Evolutionary conservation across 1,140 invertebrate genomes (phyloP).

Genomic region (Coptotermes formosanus): DNA sequence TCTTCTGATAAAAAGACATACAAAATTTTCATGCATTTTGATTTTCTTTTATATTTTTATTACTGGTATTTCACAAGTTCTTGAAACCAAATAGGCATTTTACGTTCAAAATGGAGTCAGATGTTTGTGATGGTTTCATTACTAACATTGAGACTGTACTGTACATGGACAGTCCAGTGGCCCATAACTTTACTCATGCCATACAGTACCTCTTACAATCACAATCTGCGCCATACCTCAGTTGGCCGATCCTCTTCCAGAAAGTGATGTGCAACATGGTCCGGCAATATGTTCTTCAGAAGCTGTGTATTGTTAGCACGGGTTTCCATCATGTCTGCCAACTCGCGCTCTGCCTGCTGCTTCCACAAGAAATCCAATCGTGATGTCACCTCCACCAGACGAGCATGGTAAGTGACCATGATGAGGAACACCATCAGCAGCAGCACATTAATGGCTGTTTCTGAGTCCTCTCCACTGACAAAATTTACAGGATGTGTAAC

Average conservation of each 20-base stretch:
- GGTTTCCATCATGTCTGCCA: conserved; percentile 88
- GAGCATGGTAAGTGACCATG: conserved; percentile 88
- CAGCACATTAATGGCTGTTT: conserved; percentile 61
- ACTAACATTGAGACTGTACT: no score
- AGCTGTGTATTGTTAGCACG: conserved; percentile 81
- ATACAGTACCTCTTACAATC: no score
- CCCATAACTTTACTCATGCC: no score
- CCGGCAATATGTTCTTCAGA: conserved; percentile 91
- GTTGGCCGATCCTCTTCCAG: conserved; percentile 71
- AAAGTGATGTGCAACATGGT: conserved; percentile 94
- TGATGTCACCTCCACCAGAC: conserved; percentile 84
- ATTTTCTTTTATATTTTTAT: no score
- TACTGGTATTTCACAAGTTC: no score
- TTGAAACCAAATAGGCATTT: no score
- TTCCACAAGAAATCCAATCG: conserved; percentile 95
- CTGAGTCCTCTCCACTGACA: neutral
- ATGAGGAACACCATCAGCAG: conserved; percentile 78
- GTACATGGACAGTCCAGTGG: no score
- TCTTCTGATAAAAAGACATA: no score
- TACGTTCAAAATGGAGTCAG: no score
- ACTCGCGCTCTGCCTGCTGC: conserved; percentile 84
- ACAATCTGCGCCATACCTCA: conserved; percentile 55
- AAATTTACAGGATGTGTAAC: no score
- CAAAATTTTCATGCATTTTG: no score
- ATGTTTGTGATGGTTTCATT: no score